Conservation (phyloP, 2,113 vertebrate genomes). For the Corvus hawaiiensis region DNA sequence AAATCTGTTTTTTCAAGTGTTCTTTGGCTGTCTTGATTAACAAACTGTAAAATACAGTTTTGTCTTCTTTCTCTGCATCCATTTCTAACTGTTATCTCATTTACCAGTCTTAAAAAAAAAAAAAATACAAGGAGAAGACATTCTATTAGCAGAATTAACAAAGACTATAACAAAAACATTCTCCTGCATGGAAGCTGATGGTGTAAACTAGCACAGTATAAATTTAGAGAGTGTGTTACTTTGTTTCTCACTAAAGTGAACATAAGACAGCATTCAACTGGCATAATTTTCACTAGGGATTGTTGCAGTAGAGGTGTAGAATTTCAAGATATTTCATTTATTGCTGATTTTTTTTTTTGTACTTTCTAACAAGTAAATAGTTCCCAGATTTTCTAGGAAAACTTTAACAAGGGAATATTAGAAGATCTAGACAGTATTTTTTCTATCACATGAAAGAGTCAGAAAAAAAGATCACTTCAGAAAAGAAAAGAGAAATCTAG, state of each 20-base stretch:
- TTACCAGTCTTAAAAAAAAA: not conserved
- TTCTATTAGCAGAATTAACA: not conserved
- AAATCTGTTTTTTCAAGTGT: not conserved
- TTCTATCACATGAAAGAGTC: not conserved
- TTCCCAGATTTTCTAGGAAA: not conserved
- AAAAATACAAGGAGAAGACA: not conserved
- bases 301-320: not conserved
- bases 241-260: not conserved
- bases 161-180: not conserved
- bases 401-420: not conserved
- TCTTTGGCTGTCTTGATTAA: not conserved
- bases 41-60: not conserved
- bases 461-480: not conserved
- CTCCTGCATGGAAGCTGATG: not conserved
- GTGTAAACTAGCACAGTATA: not conserved
- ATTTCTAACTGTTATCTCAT: not conserved
- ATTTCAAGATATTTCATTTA: not conserved
- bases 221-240: not conserved
- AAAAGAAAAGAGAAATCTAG: not conserved
- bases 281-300: not conserved
- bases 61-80: not conserved
- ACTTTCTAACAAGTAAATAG: not conserved
- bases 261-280: not conserved
- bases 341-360: not conserved
- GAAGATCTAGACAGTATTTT: not conserved